Evolutionary conservation across 1,140 invertebrate species (phyloP), one percentile per base, ranked within the genome.

Genomic region (Helicoverpa armigera): DNA sequence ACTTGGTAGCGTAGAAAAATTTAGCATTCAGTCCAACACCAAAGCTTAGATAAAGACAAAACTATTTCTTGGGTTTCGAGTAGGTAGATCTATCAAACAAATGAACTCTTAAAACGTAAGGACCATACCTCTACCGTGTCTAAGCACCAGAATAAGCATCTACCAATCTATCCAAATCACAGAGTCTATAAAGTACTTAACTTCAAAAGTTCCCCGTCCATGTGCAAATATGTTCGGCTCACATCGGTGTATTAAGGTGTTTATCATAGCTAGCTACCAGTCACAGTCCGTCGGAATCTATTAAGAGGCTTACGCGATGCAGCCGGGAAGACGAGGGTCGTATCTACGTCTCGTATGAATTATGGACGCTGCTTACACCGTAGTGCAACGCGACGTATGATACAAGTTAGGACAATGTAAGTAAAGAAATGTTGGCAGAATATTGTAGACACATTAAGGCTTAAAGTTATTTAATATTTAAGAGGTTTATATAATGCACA

Each of bases 241-340:
- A 23, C 11, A 67, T 81, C 75, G 51, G 80, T 85, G 65, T 67
- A 84, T 82, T 84, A 87, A 82, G 82, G 75, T 86, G 60, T 85
- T 84, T 85, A 85, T 86, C 83, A 72, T 77, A 73, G 53, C 69
- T 65, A 85, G 58, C 82, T 85, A 83, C 80, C 79, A 79, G 77
- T 83, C 81, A 79, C 67, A 86, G 89, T 89, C 87, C 90, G 89
- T 88, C 86, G 88, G 93, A 94, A 94, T 94, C 93, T 94, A 94
- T 94, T 94, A 93, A 93, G 87, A 90, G 93, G 92, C 94, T 94
- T 94, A 94, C 85, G 80, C 86, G 85, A 83, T 92, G 90, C 92
- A 92, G 85, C 84, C 82, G 82, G 65, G 76, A 91, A 93, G 92
- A 94, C 90, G 90, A 94, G 92, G 91, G 93, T 93, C 88, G 88